These are phyloP conservation scores for Drosophila sucinea DNA, from an alignment of 1,140 invertebrate species.

Conservation along the genomic window DNA sequence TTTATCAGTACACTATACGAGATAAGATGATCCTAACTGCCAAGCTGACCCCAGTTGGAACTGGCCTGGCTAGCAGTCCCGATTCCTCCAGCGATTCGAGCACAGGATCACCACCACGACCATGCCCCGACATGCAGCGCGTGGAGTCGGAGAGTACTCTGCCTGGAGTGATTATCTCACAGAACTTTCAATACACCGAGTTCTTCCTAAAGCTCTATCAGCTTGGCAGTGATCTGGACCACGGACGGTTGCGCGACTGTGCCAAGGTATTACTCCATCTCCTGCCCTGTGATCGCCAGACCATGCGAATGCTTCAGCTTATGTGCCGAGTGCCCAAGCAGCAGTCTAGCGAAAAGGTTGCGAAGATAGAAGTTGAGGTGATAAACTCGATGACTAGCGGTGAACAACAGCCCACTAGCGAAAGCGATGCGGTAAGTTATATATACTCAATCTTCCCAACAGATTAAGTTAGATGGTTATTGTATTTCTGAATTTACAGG, in stretches of 20 bases:
- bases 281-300: conserved; percentile 93
- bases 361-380: conserved; percentile 49
- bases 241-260: conserved; percentile 92
- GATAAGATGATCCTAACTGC: conserved; percentile 97
- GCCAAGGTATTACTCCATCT: conserved; percentile 94
- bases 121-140: conserved; percentile 87
- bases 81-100: conserved; percentile 85
- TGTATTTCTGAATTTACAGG: conserved; percentile 24
- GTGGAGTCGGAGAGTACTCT: conserved; percentile 93
- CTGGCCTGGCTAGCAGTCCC: conserved; percentile 93
- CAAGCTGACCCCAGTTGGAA: conserved; percentile 91
- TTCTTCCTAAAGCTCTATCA: conserved; percentile 97
- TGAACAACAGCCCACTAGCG: conserved; percentile 32
- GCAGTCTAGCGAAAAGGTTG: conserved; percentile 39
- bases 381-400: conserved; percentile 16
- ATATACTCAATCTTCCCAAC: not conserved
- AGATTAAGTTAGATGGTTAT: no score
- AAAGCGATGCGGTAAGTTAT: conserved; percentile 26
- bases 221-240: conserved; percentile 91
- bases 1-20: conserved; percentile 93
- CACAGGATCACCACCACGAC: conserved; percentile 90
- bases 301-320: conserved; percentile 87
- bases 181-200: conserved; percentile 90
- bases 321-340: conserved; percentile 83
- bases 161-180: conserved; percentile 94